Conservation (phyloP, 2,888 invertebrate genomes). For the Scrobipalpa atriplicella region DNA sequence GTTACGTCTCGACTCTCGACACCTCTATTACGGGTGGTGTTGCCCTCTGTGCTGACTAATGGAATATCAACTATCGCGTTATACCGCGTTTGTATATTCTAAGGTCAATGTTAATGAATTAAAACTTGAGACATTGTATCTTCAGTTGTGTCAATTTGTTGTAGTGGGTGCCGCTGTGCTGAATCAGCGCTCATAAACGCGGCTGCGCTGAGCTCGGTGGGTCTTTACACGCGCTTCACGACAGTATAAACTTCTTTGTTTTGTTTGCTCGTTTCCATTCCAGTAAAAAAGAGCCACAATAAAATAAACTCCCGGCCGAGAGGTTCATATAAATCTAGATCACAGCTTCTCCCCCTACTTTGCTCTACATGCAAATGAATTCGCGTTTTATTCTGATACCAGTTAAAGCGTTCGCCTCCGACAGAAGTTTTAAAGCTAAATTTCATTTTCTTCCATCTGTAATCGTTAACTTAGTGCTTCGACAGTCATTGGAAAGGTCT, state of each 20-base stretch:
- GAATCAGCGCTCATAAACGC: not conserved
- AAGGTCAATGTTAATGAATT: not conserved
- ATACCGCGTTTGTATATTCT: not conserved
- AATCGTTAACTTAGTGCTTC: too few species aligned
- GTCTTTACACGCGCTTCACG: slow-evolving; percentile 6
- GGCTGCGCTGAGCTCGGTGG: not conserved
- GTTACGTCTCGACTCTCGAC: slow-evolving; percentile 15
- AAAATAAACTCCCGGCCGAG: not conserved
- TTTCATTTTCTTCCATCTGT: not conserved
- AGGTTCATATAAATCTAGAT: slow-evolving; percentile 15
- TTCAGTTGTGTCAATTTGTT: too few species aligned
- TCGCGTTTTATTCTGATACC: not conserved
- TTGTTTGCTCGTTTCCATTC: not conserved
- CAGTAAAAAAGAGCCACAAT: slow-evolving; percentile 2
- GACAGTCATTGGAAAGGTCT: too few species aligned
- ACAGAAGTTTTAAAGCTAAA: not conserved
- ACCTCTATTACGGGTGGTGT: not conserved
- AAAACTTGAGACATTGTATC: too few species aligned
- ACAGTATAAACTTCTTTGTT: not conserved
- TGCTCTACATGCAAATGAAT: not conserved
- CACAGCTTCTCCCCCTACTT: not conserved
- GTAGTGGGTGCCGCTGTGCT: not conserved
- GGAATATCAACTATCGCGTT: slow-evolving; percentile 14
- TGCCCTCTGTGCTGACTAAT: slow-evolving; percentile 2
- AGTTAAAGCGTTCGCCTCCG: not conserved